These are phyloP conservation scores for Yponomeuta malinellus DNA, from an alignment of 2,888 invertebrate genomes.

Conservation along the genomic window DNA sequence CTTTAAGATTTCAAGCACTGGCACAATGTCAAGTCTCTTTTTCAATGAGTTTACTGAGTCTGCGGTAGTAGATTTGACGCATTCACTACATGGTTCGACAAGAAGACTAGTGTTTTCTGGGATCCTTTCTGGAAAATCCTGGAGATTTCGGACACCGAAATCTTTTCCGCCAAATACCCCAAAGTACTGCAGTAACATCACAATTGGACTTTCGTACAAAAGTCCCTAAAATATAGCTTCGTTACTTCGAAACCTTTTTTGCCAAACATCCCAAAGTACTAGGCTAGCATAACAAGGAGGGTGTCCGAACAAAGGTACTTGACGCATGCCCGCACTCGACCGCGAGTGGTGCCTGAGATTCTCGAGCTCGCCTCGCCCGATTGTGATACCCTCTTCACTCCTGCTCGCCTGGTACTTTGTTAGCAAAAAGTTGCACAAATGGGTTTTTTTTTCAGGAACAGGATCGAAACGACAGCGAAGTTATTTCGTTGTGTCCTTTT, in stretches of 20 bases:
- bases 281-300: conserved; percentile 12
- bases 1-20: too few species aligned
- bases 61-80: too few species aligned
- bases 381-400: conserved; percentile 8
- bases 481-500: neutral
- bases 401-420: conserved; percentile 10
- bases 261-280: conserved; percentile 3
- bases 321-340: conserved; percentile 16
- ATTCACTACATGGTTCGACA: too few species aligned
- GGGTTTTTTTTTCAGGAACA: neutral
- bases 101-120: too few species aligned
- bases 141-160: too few species aligned
- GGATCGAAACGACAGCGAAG: neutral
- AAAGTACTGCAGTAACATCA: too few species aligned
- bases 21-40: too few species aligned
- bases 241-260: neutral
- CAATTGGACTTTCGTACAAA: neutral
- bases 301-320: conserved; percentile 10
- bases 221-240: neutral
- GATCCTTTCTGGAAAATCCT: too few species aligned
- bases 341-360: conserved; percentile 8
- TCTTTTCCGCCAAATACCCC: too few species aligned
- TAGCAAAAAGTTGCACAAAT: neutral
- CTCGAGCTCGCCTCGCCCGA: neutral
- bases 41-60: too few species aligned